Conservation (phyloP, 1,140 invertebrate species). For the Chionoecetes opilio region DNA sequence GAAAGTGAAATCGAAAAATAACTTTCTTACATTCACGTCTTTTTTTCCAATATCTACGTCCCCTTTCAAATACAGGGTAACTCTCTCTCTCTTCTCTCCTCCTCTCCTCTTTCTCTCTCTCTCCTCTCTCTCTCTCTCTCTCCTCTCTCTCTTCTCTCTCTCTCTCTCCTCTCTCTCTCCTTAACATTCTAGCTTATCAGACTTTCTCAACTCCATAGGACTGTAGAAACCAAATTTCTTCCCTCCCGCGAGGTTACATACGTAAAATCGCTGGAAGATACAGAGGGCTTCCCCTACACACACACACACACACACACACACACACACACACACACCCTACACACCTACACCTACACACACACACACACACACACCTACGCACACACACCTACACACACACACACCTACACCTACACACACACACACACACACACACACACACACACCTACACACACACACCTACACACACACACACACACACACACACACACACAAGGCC, state of each 20-base stretch:
- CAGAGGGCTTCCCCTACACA: background rate
- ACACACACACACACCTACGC: background rate
- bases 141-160: background rate
- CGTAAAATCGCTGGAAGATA: background rate
- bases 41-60: background rate
- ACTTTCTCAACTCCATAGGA: slow-evolving; percentile 19
- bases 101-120: background rate
- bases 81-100: background rate
- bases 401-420: no score
- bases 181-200: background rate
- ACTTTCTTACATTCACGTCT: background rate
- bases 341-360: background rate
- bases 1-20: background rate
- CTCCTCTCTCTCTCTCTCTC: background rate
- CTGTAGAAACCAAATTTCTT: background rate
- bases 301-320: slow-evolving; percentile 44
- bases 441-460: background rate
- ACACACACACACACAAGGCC: background rate
- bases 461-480: background rate
- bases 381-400: background rate
- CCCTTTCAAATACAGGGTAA: no score
- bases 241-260: slow-evolving; percentile 1
- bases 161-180: background rate
- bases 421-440: slow-evolving; percentile 36
- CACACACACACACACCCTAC: slow-evolving; percentile 7